Base-by-base conservation (phyloP, 2,888 invertebrate species). In the Eupeodes luniger region DNA sequence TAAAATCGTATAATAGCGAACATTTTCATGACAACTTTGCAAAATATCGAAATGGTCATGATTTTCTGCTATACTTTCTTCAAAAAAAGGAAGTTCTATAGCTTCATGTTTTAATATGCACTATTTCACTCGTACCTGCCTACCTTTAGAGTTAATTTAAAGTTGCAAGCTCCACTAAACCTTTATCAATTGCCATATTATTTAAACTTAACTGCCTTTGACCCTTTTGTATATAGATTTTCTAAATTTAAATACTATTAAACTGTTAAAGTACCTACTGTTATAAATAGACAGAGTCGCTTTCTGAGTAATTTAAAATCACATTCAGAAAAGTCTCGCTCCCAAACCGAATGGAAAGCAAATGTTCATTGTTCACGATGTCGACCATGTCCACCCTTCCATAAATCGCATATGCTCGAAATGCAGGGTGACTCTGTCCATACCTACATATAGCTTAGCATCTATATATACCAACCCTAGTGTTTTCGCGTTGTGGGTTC, bases 171-270 rank as follows among this genome's bases (percentile, higher is more conserved):
- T 57, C 6, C 27, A 3, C 19, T 5, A 19, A 19, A 55, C 19
- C 19, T 57, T 57, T 57, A 57, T 57, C 27, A 57, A 57, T 57
- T 14, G 2, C 9, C 40, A 57, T 5, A 57, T 27, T 12, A 12
- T 57, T 5, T 11, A 57, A 27, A 57, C 57, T 59, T 59, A 34
- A 14, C 34, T 59, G 59, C 59, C 14, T 34, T 9, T 34, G 34
- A 34, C 34, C 34, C 34, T 40, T 40, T 4, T 9, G 40, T 9
- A n/a, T 5, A 49, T 9, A 36, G 34, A 1, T 59, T 14, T 27
- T 59, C 59, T 59, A 36, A 59, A 59, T 34, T 59, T 59, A 59
- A 59, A 59, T 59, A 11, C 59, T 34, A 59, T 4, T 14, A n/a
- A 9, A 59, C 34, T 9, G 7, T 36, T 59, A n/a, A 59, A 36